Conservation (phyloP, 2,797 vertebrate species). For the Cuculus canorus region DNA sequence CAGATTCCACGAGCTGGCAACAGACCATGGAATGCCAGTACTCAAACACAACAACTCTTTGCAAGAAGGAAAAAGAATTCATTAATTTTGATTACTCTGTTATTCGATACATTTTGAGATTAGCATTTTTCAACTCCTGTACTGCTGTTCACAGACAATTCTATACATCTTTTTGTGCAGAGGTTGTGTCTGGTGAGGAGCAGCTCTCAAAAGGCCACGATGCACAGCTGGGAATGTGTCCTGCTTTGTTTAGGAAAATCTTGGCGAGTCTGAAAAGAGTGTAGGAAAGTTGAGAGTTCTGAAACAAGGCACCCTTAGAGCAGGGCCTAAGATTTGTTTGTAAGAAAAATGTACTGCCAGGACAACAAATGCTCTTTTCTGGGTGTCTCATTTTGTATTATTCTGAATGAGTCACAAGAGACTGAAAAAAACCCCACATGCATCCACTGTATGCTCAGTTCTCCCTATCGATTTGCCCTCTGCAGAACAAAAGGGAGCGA, state of each 20-base stretch:
- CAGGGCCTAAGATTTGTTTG: neutral
- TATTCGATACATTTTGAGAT: neutral
- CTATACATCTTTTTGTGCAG: neutral
- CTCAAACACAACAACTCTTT: neutral
- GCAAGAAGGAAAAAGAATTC: neutral
- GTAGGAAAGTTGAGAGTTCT: neutral
- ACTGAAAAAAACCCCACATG: neutral
- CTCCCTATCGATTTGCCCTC: neutral
- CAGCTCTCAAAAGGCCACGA: neutral
- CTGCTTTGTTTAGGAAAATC: neutral
- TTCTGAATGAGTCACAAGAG: neutral
- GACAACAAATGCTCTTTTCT: neutral
- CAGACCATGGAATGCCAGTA: neutral
- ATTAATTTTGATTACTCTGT: slow-evolving; percentile 8
- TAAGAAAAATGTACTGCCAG: neutral
- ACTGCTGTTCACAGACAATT: slow-evolving; percentile 4
- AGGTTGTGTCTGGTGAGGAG: neutral
- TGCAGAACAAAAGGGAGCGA: neutral
- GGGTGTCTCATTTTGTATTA: neutral
- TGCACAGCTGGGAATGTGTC: neutral
- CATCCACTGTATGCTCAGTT: neutral
- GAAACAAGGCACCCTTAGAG: neutral
- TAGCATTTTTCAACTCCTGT: neutral
- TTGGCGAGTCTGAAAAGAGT: neutral
- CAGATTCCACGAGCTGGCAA: neutral